Evolutionary conservation across 2,797 vertebrate genomes (phyloP).

Genomic region (Helostoma temminkii): DNA sequence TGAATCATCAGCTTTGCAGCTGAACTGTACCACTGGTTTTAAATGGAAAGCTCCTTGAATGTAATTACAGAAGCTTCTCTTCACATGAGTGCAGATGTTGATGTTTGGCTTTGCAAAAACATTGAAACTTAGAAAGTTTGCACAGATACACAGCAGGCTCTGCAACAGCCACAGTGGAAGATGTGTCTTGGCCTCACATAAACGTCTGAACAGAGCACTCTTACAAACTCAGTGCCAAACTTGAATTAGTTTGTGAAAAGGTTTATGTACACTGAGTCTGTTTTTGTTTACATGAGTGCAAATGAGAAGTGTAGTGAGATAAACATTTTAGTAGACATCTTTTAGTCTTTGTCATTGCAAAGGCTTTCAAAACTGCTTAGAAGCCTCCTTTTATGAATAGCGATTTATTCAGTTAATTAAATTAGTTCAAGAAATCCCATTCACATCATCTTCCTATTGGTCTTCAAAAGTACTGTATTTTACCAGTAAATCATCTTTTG

Average conservation of each 20-base stretch:
- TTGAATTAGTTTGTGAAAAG: background rate
- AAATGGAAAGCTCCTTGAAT: too few relatives aligned
- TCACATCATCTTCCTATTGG: background rate
- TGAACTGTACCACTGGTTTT: background rate
- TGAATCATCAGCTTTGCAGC: background rate
- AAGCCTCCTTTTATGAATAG: background rate
- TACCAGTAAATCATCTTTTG: constrained; percentile 45
- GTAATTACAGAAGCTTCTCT: too few relatives aligned
- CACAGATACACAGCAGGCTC: too few relatives aligned
- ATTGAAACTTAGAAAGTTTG: too few relatives aligned
- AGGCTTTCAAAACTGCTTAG: background rate
- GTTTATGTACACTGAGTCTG: background rate
- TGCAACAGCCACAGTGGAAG: too few relatives aligned
- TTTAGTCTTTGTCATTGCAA: background rate
- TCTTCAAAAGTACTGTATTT: background rate
- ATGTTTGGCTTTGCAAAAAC: too few relatives aligned
- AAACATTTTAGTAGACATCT: background rate
- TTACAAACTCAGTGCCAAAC: background rate
- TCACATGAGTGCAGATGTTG: too few relatives aligned
- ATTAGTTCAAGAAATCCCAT: constrained; percentile 10
- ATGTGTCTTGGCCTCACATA: too few relatives aligned
- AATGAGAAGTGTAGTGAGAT: background rate
- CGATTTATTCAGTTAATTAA: constrained; percentile 1
- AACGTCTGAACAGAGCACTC: background rate
- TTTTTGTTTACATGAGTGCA: background rate